Evolutionary conservation across 1,140 invertebrate genomes (phyloP), one percentile per base, ranked within the genome.

Genomic region (Melipona quadrifasciata): DNA sequence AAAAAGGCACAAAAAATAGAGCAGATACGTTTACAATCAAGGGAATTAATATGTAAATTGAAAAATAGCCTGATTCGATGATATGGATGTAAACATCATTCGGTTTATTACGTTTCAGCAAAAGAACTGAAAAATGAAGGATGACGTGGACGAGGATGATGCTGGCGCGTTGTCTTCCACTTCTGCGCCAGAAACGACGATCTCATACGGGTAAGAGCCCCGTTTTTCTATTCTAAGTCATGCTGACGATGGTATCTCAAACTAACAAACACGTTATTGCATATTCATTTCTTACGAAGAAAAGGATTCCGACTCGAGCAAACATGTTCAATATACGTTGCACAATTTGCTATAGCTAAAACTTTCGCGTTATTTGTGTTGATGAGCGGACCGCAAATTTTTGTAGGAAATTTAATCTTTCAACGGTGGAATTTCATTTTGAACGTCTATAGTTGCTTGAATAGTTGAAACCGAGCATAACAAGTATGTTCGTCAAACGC

Each of bases 111-210:
- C 39, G 65, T 83, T 86, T 27, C 84, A 87, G 82, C 68, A 82
- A 78, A 72, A 51, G 31, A 70, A 76, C 21, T 85, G 17, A 39
- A 84, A 91, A 88, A 72, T 94, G 93, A 94, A 93, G 84, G 92
- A 94, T 81, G 93, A 93, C 27, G 82, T 93, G 65, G 93, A 94
- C n/a, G 93, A 94, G 19, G 93, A 94, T 57, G 93, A 94, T 55
- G 82, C 88, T 24, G 90, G 89, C 68, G 77, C 87, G n/a, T 86
- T 89, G 39, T 91, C 92, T 73, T 90, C 92, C 8, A 88, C 86
- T 21, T 86, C 87, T 31, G 73, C 76, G 27, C 73, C 88, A 21
- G 92, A 93, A 70, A 92, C 75, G 27, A 84, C 85, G 6, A 39
- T 86, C 57, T 76, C 81, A 11, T 89, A 89, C 65, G 86, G 90